A percentile compares a stretch with the other conserved stretches of the same genome.
Conservation (phyloP, 2,888 invertebrate genomes). For the Drosophila falleni region DNA sequence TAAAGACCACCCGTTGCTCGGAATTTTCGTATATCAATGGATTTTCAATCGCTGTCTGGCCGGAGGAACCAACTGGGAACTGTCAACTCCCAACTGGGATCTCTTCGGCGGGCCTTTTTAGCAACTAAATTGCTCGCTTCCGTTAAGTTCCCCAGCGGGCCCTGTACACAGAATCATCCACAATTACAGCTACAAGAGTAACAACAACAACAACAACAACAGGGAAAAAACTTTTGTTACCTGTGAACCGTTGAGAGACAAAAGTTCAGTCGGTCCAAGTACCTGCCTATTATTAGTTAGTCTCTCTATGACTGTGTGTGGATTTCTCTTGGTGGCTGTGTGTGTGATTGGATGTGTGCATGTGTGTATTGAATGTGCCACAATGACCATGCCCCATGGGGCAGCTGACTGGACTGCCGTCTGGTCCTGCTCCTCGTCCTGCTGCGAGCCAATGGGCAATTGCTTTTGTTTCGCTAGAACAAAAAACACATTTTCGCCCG, state of each 20-base stretch:
- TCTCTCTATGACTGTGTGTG: constrained; percentile 22
- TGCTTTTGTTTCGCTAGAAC: constrained; percentile 70
- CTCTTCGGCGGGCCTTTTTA: constrained; percentile 66
- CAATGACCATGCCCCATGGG: constrained; percentile 68
- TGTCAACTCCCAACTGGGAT: constrained; percentile 46
- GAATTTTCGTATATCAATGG: constrained; percentile 16
- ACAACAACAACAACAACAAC: neutral
- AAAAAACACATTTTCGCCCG: constrained; percentile 60
- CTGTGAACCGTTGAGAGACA: constrained; percentile 61
- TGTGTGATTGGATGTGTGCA: constrained; percentile 25
- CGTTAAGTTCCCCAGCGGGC: constrained; percentile 76
- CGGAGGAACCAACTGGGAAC: constrained; percentile 36
- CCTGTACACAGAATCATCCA: constrained; percentile 28
- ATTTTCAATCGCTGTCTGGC: constrained; percentile 54
- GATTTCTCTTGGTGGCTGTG: neutral
- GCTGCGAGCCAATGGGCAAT: constrained; percentile 56
- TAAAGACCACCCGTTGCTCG: too few relatives aligned
- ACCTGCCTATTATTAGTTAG: constrained; percentile 61
- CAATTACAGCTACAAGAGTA: constrained; percentile 3
- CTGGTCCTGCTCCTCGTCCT: constrained; percentile 5
- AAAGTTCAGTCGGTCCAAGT: constrained; percentile 55
- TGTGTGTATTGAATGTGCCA: constrained; percentile 62
- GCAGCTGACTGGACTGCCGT: constrained; percentile 25
- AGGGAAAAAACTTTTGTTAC: constrained; percentile 50
- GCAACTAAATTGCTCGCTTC: constrained; percentile 79